These are phyloP conservation scores for Neodiprion fabricii DNA, from an alignment of 1,140 invertebrate species.

Conservation along the genomic window DNA sequence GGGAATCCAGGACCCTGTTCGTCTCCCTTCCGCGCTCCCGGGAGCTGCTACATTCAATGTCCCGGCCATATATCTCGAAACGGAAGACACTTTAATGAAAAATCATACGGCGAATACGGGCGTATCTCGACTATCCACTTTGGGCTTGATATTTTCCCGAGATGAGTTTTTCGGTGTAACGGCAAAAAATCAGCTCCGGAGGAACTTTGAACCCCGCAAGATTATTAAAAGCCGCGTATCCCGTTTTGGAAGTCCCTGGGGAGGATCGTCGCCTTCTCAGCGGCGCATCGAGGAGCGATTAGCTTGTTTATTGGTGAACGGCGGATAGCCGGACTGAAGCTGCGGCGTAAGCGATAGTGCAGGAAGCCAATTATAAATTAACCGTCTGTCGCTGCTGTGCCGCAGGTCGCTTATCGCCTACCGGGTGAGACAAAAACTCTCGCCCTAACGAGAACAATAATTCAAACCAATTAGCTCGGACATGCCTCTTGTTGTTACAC, in stretches of 20 bases:
- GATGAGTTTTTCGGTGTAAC: background rate
- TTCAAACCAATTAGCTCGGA: conserved; percentile 6
- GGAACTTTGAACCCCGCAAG: background rate
- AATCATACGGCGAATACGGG: background rate
- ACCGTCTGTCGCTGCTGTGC: background rate
- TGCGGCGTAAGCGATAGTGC: background rate
- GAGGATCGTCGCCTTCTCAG: background rate
- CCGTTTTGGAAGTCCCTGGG: background rate
- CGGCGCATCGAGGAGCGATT: background rate
- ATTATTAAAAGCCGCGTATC: background rate
- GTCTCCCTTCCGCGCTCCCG: background rate
- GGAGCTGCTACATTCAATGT: conserved; percentile 3
- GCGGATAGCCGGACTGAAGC: background rate
- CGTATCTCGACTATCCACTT: background rate
- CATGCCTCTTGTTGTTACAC: background rate
- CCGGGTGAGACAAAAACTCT: conserved; percentile 4
- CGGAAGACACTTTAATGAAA: conserved; percentile 7
- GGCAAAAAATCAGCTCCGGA: background rate
- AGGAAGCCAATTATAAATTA: background rate
- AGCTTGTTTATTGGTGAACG: background rate
- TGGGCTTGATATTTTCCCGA: background rate
- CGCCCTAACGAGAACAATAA: conserved; percentile 3
- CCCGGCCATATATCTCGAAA: background rate
- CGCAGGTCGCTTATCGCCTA: conserved; percentile 1
- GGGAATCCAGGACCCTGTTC: too few relatives aligned